phyloP scores from a whole-genome alignment of 1,140 invertebrate genomes.

The Diprion similis region DNA sequence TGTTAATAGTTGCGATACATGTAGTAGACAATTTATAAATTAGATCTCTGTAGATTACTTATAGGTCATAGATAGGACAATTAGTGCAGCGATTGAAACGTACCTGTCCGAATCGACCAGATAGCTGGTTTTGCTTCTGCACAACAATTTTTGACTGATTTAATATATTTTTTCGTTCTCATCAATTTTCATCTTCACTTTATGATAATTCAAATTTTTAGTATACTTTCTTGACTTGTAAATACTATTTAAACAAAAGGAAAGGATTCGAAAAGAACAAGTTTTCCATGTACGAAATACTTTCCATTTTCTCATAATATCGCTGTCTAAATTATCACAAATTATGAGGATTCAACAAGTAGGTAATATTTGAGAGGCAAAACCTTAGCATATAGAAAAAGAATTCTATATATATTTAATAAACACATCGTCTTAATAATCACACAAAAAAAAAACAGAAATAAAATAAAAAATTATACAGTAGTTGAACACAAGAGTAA shows the following conservation, averaged over 20 bases:
- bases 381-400: background rate
- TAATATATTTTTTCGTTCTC: background rate
- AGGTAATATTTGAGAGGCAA: background rate
- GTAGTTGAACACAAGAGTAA: slow-evolving; percentile 1
- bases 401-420: slow-evolving; percentile 3
- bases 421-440: background rate
- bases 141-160: slow-evolving; percentile 20
- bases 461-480: background rate
- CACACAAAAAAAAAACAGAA: background rate
- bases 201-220: too few species aligned
- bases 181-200: too few species aligned
- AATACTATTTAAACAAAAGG: too few species aligned
- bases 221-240: too few species aligned
- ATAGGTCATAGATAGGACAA: slow-evolving; percentile 39
- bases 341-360: too few species aligned
- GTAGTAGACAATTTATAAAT: background rate
- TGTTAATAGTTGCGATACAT: slow-evolving; percentile 9
- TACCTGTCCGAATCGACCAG: slow-evolving; percentile 56
- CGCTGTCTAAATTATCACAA: too few species aligned
- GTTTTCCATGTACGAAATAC: too few species aligned
- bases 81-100: slow-evolving; percentile 53
- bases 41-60: slow-evolving; percentile 21
- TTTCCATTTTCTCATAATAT: too few species aligned
- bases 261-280: too few species aligned
- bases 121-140: slow-evolving; percentile 42